Evolutionary conservation across 2,113 vertebrate genomes (phyloP), one percentile per base, ranked within the genome.

Genomic region (Dasypus novemcinctus): DNA sequence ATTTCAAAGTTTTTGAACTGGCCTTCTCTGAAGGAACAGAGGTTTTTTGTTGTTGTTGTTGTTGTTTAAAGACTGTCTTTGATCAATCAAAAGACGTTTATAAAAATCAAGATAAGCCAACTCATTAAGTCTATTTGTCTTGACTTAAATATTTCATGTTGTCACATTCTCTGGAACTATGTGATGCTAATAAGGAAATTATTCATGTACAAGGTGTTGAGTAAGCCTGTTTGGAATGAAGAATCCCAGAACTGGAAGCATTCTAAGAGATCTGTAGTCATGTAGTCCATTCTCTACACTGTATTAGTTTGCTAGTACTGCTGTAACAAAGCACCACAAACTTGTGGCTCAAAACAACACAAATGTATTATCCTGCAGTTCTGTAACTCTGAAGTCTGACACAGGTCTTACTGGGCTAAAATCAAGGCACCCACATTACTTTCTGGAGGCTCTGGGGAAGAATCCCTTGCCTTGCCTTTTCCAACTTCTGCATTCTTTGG

Each of bases 21-120:
- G 49, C 69, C 59, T 69, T 11, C 33, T 86, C 59, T 54, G 49
- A 54, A 54, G 6, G 52, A 54, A 54, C 13, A 54, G 52, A 54
- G 14, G 13, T 5, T 14, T 54, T 54, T 54, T 54, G 3, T 5
- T 49, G 46, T 49, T 49, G 46, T 49, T 49, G 5, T 49, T 49
- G 46, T 49, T 54, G 1, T 54, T 54, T 54, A 54, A 63, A 52
- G 17, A 46, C 29, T 52, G 43, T 36, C 76, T 95, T 95, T 96
- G 90, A 92, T 87, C 93, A 93, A 59, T 81, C 76, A 87, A 90
- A 96, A 94, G 93, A 90, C 95, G 54, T 87, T 97, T 92, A 74
- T 71, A 81, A 92, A 96, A 97, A 83, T 93, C 61, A 94, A 96
- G 83, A 90, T 95, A 95, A 95, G 66, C 36, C n/a, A 59, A 86